Percentiles rank a stretch among this genome's conserved stretches.
Conservation (phyloP, 2,113 vertebrate genomes). For the Lipophrys pholis region DNA sequence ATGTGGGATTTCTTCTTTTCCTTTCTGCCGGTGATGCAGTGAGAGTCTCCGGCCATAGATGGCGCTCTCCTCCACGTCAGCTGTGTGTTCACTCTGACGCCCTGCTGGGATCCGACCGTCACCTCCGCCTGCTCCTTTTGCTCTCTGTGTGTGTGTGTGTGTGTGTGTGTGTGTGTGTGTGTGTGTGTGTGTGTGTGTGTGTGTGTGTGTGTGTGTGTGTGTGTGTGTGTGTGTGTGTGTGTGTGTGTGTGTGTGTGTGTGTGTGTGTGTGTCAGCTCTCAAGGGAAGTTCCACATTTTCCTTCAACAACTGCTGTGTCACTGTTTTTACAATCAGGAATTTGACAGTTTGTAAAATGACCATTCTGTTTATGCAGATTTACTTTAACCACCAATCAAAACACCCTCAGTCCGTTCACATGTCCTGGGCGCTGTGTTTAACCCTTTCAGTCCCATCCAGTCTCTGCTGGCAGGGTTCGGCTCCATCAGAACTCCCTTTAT, state of each 20-base stretch:
- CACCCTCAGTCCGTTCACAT: background rate
- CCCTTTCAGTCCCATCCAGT: no score
- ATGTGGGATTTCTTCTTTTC: no score
- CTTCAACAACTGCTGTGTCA: constrained; percentile 30
- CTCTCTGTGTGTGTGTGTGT: no score
- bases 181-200: no score
- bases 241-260: constrained; percentile 26
- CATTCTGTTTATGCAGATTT: no score
- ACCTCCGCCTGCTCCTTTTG: constrained; percentile 50
- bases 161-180: no score
- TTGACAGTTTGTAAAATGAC: background rate
- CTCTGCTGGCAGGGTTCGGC: no score
- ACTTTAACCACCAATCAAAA: background rate
- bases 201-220: constrained; percentile 36
- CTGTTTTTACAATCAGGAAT: constrained; percentile 62
- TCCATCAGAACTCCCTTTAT: no score
- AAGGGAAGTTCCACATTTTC: constrained; percentile 38
- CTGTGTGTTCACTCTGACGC: background rate
- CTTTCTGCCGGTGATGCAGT: background rate
- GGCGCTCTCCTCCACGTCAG: constrained; percentile 48
- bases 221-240: constrained; percentile 35
- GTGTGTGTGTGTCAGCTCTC: constrained; percentile 35
- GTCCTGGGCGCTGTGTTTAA: no score
- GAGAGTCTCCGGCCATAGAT: constrained; percentile 35
- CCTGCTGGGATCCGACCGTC: constrained; percentile 46